These are phyloP conservation scores for Clarias macrocephalus DNA, from an alignment of 2,113 vertebrate genomes.

Conservation along the genomic window DNA sequence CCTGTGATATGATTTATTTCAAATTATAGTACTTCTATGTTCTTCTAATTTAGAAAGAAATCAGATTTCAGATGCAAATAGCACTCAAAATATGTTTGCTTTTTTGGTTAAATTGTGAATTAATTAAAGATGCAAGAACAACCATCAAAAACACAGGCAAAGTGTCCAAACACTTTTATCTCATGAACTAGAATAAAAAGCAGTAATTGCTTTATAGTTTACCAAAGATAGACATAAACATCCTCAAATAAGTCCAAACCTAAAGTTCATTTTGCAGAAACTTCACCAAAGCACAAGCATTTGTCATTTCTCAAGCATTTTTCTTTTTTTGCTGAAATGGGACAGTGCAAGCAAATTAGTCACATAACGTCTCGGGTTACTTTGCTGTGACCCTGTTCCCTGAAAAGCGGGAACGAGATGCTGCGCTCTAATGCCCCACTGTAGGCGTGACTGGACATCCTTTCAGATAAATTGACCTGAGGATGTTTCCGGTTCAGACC, in stretches of 20 bases:
- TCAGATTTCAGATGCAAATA: neutral
- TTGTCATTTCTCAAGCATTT: neutral
- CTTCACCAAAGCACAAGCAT: neutral
- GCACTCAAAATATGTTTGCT: neutral
- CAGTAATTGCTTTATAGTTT: neutral
- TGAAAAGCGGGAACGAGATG: too few species aligned
- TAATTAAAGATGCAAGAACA: neutral
- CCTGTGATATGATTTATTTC: neutral
- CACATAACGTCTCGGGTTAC: too few species aligned
- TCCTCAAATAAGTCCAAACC: neutral
- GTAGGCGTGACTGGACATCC: too few species aligned
- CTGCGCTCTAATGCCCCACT: too few species aligned
- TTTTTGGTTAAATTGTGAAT: neutral
- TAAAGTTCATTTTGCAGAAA: neutral
- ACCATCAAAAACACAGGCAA: neutral
- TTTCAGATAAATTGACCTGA: too few species aligned
- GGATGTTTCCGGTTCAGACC: too few species aligned
- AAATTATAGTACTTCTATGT: neutral
- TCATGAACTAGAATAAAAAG: neutral
- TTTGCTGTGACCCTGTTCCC: too few species aligned
- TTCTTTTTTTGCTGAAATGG: neutral
- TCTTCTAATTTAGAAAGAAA: neutral
- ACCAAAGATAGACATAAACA: neutral
- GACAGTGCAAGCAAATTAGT: neutral
- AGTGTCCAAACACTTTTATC: neutral